Evolutionary conservation across 2,113 vertebrate genomes (phyloP).

Genomic region (Erythrocebus patas): DNA sequence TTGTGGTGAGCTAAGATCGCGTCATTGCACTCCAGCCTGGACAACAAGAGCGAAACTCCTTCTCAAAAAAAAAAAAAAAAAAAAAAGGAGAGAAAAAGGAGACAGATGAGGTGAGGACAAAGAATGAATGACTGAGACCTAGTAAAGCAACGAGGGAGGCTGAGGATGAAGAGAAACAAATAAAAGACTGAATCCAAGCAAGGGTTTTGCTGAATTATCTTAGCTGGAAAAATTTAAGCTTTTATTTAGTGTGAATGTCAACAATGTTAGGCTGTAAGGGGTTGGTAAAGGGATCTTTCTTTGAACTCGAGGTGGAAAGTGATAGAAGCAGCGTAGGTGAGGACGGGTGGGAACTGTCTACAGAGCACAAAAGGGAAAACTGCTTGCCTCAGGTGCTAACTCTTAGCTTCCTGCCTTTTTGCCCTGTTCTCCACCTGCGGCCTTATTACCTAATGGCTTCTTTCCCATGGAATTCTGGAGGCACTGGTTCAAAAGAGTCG

Average conservation of each 20-base stretch:
- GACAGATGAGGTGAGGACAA: not conserved
- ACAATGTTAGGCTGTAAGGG: not conserved
- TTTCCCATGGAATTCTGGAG: slow-evolving; percentile 89
- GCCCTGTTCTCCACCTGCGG: not conserved
- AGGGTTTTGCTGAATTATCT: not conserved
- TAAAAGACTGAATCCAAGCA: not conserved
- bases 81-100: not conserved
- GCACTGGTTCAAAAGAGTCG: slow-evolving; percentile 84
- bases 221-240: not conserved
- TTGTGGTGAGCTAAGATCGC: too few species aligned
- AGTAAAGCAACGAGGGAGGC: not conserved
- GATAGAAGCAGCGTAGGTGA: fast-evolving
- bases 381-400: not conserved
- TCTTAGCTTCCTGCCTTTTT: not conserved
- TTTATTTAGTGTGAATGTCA: not conserved
- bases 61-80: too few species aligned
- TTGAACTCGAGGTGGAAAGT: not conserved
- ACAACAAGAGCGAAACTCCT: too few species aligned
- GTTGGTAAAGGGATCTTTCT: not conserved
- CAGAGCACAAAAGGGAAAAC: not conserved
- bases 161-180: not conserved
- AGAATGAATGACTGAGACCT: not conserved
- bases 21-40: too few species aligned
- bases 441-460: slow-evolving; percentile 91
- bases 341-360: too few species aligned